Evolutionary conservation across 2,797 vertebrate genomes (phyloP).

Genomic region (Acropternis orthonyx): DNA sequence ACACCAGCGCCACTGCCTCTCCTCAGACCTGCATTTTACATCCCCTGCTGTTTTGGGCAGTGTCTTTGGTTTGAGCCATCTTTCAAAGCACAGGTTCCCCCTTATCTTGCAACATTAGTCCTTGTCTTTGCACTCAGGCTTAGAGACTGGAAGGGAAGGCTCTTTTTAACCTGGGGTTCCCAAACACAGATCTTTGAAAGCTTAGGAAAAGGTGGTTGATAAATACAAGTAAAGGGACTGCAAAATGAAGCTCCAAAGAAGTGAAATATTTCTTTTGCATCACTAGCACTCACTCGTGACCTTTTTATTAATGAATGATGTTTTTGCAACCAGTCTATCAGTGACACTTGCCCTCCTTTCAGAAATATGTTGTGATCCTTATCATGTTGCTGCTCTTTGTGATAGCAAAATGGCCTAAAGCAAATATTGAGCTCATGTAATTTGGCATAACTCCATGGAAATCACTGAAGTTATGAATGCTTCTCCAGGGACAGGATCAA

Average conservation of each 20-base stretch:
- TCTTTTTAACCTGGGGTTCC: background rate
- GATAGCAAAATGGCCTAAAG: background rate
- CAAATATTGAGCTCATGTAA: background rate
- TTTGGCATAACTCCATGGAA: background rate
- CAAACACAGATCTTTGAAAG: background rate
- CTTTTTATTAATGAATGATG: background rate
- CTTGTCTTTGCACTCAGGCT: background rate
- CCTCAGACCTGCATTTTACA: background rate
- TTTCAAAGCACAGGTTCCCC: background rate
- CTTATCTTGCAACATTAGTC: background rate
- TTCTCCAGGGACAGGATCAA: background rate
- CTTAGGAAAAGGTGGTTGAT: background rate
- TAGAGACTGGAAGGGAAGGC: background rate
- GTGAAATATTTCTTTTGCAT: background rate
- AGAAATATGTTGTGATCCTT: conserved; percentile 11
- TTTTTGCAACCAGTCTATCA: background rate
- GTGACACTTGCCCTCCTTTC: background rate
- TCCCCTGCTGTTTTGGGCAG: background rate
- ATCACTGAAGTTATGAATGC: background rate
- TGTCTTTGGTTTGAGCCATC: background rate
- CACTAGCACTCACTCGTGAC: background rate
- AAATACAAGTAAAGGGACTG: background rate
- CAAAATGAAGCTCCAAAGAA: background rate
- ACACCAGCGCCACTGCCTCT: background rate
- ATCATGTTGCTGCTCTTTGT: background rate